Conservation (phyloP, 1,140 invertebrate genomes). For the Apis cerana region DNA sequence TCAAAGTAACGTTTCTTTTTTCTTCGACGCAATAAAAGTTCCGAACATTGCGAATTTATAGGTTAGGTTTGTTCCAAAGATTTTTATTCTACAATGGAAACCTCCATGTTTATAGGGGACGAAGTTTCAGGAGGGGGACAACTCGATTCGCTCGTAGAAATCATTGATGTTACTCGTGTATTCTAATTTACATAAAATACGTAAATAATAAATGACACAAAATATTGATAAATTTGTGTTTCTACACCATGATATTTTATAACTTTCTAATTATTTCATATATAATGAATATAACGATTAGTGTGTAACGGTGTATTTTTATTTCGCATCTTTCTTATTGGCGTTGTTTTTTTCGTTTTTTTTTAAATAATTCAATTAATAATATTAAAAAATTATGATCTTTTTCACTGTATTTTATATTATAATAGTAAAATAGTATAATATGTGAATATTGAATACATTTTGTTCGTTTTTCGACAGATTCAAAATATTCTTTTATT, state of each 20-base stretch:
- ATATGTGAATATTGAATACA: background rate
- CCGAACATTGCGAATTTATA: slow-evolving; percentile 16
- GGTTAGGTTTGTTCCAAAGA: slow-evolving; percentile 43
- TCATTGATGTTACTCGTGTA: background rate
- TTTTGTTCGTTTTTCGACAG: background rate
- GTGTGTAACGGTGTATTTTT: slow-evolving; percentile 11
- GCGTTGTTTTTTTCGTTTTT: background rate
- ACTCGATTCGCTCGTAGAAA: background rate
- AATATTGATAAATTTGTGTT: background rate
- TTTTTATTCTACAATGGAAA: slow-evolving; percentile 18
- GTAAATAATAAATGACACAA: background rate
- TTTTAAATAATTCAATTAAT: background rate
- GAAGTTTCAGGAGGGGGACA: background rate
- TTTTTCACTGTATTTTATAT: background rate
- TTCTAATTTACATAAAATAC: background rate
- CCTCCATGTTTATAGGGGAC: slow-evolving; percentile 35
- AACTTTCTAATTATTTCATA: background rate
- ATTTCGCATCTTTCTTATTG: background rate
- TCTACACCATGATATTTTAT: background rate
- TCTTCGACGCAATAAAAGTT: background rate
- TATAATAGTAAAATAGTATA: background rate
- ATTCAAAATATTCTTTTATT: background rate
- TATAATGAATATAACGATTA: background rate
- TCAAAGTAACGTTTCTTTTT: background rate
- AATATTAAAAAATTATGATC: background rate